Conservation (phyloP, 2,888 invertebrate species). For the Hydriomena furcata region DNA sequence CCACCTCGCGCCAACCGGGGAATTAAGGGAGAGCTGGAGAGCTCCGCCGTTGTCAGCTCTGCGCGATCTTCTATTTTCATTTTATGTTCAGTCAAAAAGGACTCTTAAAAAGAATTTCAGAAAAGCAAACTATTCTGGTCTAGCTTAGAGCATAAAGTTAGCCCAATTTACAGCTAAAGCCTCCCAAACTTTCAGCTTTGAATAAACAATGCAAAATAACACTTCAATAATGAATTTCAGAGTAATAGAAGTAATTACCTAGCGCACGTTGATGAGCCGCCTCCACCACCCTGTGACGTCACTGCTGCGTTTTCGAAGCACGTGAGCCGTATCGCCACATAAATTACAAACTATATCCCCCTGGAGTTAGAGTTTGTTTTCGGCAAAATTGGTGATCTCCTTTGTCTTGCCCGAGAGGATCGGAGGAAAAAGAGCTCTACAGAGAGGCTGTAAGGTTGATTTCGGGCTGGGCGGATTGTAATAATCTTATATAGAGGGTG, state of each 20-base stretch:
- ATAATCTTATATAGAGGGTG: constrained; percentile 79
- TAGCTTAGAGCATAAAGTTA: neutral
- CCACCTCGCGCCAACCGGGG: constrained; percentile 71
- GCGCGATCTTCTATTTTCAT: constrained; percentile 34
- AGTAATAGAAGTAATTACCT: constrained; percentile 34
- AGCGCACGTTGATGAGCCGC: constrained; percentile 33
- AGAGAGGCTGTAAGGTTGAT: constrained; percentile 51
- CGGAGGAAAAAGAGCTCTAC: constrained; percentile 56
- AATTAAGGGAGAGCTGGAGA: constrained; percentile 61
- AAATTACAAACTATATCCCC: constrained; percentile 80
- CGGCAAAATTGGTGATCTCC: constrained; percentile 74
- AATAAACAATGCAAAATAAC: constrained; percentile 17
- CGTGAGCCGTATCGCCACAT: constrained; percentile 72
- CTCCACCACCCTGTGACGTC: constrained; percentile 66
- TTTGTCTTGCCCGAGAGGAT: constrained; percentile 65
- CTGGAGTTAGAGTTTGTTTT: constrained; percentile 80
- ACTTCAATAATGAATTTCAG: constrained; percentile 27
- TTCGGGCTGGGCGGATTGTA: constrained; percentile 51
- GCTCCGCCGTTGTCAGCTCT: constrained; percentile 34
- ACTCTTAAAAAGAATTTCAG: constrained; percentile 22
- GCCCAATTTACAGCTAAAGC: constrained; percentile 1
- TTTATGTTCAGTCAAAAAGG: constrained; percentile 20
- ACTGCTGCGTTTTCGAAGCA: constrained; percentile 71
- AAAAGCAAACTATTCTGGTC: constrained; percentile 11
- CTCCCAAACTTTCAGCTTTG: constrained; percentile 1